A percentile compares a stretch with the other conserved stretches of the same genome.
Conservation (phyloP, 2,888 invertebrate species). For the Xestia ashworthii region DNA sequence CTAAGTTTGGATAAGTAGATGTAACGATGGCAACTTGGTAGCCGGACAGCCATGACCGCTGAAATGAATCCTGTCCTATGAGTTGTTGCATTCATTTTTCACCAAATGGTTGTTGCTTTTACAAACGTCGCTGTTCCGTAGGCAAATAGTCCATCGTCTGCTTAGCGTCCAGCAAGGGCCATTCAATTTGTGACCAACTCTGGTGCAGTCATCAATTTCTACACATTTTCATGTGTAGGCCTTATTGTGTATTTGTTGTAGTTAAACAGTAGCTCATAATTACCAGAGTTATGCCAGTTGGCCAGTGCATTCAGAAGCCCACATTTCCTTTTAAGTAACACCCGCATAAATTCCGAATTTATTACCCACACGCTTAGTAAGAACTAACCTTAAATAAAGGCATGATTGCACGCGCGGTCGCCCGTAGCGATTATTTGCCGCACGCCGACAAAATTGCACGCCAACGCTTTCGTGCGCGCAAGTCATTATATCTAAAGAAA, state of each 20-base stretch:
- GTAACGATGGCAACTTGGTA: neutral
- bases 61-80: neutral
- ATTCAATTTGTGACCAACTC: neutral
- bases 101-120: neutral
- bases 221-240: too few species aligned
- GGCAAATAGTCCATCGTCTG: neutral
- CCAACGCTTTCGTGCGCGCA: constrained; percentile 75
- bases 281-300: neutral
- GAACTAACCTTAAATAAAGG: constrained; percentile 70
- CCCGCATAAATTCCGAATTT: constrained; percentile 27
- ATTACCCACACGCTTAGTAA: constrained; percentile 65
- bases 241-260: neutral
- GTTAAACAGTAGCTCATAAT: constrained; percentile 20
- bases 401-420: constrained; percentile 80
- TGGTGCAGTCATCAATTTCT: neutral
- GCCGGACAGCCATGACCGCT: neutral
- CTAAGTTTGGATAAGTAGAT: neutral
- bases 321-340: constrained; percentile 18
- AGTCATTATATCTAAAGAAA: constrained; percentile 67
- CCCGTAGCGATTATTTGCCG: constrained; percentile 87
- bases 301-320: constrained; percentile 1
- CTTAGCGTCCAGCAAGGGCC: neutral
- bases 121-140: neutral
- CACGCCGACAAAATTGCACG: constrained; percentile 86
- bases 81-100: neutral